phyloP scores from a whole-genome alignment of 2,888 invertebrate genomes.

The Polymixis flavicincta region DNA sequence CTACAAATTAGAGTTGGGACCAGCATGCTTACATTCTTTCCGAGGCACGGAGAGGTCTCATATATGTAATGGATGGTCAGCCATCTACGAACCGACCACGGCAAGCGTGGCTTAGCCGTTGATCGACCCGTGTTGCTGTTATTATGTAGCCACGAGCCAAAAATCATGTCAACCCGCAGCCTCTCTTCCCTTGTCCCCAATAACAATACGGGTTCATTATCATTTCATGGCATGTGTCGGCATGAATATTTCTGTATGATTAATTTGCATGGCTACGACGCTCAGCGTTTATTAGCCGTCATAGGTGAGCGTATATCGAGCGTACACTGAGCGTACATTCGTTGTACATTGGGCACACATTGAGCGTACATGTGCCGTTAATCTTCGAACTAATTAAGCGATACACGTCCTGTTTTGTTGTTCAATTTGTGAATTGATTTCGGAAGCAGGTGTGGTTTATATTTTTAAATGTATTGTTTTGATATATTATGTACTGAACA shows the following conservation, averaged over 20 bases:
- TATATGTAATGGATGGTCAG: no score
- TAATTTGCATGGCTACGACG: constrained; percentile 83
- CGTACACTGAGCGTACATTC: constrained; percentile 32
- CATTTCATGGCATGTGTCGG: constrained; percentile 89
- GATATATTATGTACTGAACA: neutral
- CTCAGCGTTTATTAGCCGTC: constrained; percentile 81
- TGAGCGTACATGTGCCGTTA: constrained; percentile 39
- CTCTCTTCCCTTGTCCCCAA: constrained; percentile 58
- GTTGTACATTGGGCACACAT: constrained; percentile 18
- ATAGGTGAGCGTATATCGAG: constrained; percentile 68
- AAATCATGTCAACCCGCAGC: constrained; percentile 50
- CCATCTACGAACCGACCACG: no score
- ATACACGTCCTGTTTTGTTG: constrained; percentile 34
- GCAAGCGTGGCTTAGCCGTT: no score
- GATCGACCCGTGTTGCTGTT: no score
- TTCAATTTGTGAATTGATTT: constrained; percentile 29
- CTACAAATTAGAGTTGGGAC: no score
- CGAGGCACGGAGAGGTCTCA: no score
- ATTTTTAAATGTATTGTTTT: constrained; percentile 16
- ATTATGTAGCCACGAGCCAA: no score
- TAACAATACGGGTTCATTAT: constrained; percentile 85
- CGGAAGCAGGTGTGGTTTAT: constrained; percentile 29
- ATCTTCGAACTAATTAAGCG: constrained; percentile 62
- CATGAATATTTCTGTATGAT: constrained; percentile 90
- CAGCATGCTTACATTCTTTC: no score